Base-by-base conservation (phyloP, 2,888 invertebrate species). In the Sialis lutaria region DNA sequence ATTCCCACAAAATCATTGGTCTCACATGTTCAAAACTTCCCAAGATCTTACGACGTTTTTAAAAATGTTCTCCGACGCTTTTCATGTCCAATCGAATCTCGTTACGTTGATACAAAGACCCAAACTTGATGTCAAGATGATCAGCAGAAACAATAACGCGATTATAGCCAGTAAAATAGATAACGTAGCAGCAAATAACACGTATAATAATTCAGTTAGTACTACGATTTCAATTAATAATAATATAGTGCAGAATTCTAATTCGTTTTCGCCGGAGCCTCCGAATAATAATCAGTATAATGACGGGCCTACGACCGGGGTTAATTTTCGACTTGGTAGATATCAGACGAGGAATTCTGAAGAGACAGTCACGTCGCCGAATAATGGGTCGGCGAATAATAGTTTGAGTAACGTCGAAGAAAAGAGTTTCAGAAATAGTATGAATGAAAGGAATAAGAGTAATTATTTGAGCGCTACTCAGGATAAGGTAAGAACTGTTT, bases 21-120 rank as follows among this genome's bases (percentile, higher is more conserved):
- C 82, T 57, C 82, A 81, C 58, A 82, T 92, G 69, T 92, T 93
- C 58, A 91, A 91, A 62, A 91, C 88, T 4, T 82, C 89, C 0
- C 82, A 83, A 48, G 93, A 95, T 66, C 70, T 95, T 54, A 80
- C 82, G 44, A 90, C 91, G 43, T 93, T 95, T 62, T 69, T 95
- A 46, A 84, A 89, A 64, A 78, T 95, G 68, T 91, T 93, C 63
- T 85, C 91, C n/a, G 88, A 92, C 63, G 81, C 88, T 57, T 93
- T 93, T 67, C 87, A 89, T 63, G 89, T 95, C 51, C 91, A 93
- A 62, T 79, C 89, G 46, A 92, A 93, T 70, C 75, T 91, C 64
- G 89, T 91, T 57, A 87, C 87, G 48, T 67, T 90, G 54, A 74
- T 88, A 56, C 81, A 79, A 61, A 76, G 79, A 61, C 81, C 82